Evolutionary conservation across 2,797 vertebrate genomes (phyloP).

Genomic region (Bovichtus variegatus): DNA sequence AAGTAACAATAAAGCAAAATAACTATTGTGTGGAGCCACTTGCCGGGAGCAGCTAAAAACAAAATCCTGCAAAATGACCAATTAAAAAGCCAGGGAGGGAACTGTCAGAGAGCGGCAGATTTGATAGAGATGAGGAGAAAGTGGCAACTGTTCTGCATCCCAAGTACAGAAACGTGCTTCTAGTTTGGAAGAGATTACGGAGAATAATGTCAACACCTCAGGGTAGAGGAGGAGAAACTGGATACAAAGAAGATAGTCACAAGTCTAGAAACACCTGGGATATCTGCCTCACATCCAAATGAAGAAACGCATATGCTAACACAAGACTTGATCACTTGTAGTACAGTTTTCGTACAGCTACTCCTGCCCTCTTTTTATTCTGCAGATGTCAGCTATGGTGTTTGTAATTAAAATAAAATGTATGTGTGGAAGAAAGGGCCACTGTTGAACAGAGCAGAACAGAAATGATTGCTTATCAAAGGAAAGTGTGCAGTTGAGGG

Average conservation of each 20-base stretch:
- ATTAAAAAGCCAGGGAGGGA: conserved; percentile 37
- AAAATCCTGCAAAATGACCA: conserved; percentile 44
- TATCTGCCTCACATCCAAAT: conserved; percentile 11
- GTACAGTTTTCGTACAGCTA: conserved; percentile 2
- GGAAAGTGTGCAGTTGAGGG: conserved; percentile 41
- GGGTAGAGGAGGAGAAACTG: conserved; percentile 31
- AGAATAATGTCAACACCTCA: conserved; percentile 54
- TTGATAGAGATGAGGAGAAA: conserved; percentile 19
- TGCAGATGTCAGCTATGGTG: conserved; percentile 26
- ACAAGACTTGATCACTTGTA: conserved; percentile 12
- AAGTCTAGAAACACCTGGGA: conserved; percentile 54
- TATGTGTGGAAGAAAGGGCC: conserved; percentile 20
- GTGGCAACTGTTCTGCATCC: conserved; percentile 14
- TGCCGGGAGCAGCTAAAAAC: conserved; percentile 37
- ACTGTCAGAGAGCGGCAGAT: conserved; percentile 19
- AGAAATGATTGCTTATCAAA: conserved; percentile 61
- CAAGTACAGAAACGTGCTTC: conserved; percentile 21
- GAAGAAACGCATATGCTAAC: neutral
- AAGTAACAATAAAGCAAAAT: conserved; percentile 45
- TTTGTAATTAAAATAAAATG: conserved; percentile 54
- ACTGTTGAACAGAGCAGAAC: conserved; percentile 38
- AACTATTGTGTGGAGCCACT: conserved; percentile 28
- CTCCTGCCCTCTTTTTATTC: conserved; percentile 20
- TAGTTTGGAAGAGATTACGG: conserved; percentile 47
- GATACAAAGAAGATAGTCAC: conserved; percentile 67